Percentiles rank a stretch among this genome's conserved stretches.
Conservation (phyloP, 2,888 invertebrate genomes). For the Drosophila trichaetosa region DNA sequence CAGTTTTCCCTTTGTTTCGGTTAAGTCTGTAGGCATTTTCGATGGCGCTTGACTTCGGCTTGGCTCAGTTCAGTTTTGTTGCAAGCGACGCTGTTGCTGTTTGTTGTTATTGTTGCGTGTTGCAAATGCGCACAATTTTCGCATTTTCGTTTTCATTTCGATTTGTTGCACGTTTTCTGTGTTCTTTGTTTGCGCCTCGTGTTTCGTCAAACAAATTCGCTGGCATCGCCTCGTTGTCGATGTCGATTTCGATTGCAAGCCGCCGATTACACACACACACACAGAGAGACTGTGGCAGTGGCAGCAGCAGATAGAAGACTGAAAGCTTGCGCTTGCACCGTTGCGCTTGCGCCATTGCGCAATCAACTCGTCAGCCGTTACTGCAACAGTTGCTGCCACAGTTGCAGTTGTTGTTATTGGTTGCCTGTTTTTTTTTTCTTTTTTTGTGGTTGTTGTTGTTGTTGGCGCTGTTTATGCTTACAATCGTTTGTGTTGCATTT, state of each 20-base stretch:
- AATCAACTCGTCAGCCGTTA: constrained; percentile 38
- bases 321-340: constrained; percentile 48
- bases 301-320: constrained; percentile 21
- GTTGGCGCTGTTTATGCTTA: constrained; percentile 37
- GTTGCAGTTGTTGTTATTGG: constrained; percentile 13
- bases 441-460: constrained; percentile 11
- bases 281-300: not conserved
- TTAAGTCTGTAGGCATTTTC: not conserved
- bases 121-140: constrained; percentile 45
- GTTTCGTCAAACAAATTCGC: constrained; percentile 59
- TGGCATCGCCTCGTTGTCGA: constrained; percentile 34
- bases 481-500: constrained; percentile 63
- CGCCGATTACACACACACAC: constrained; percentile 41
- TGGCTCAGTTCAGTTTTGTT: not conserved
- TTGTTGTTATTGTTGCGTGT: constrained; percentile 28
- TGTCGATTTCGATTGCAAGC: constrained; percentile 52
- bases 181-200: constrained; percentile 44
- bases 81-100: constrained; percentile 3
- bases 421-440: not conserved
- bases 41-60: not conserved
- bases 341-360: constrained; percentile 52
- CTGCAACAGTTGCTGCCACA: constrained; percentile 41
- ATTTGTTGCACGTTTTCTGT: constrained; percentile 60
- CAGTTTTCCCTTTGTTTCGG: not conserved
- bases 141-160: constrained; percentile 61